A percentile compares a stretch with the other conserved stretches of the same genome.
These are phyloP conservation scores for Mythimna vitellina DNA, from an alignment of 2,888 invertebrate genomes.

Conservation along the genomic window DNA sequence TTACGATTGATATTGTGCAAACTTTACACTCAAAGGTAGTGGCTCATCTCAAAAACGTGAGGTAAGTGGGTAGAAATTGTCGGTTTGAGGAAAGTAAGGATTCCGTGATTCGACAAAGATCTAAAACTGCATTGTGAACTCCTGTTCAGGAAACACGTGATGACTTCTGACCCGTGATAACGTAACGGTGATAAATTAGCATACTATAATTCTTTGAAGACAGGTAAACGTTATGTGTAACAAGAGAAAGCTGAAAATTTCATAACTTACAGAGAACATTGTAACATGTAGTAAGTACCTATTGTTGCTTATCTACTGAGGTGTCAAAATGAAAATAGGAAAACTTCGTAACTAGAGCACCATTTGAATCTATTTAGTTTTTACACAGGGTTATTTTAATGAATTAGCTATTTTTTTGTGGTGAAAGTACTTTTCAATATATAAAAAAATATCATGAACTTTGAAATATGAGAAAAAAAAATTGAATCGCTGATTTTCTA, in stretches of 20 bases:
- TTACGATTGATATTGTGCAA: constrained; percentile 70
- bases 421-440: neutral
- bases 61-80: constrained; percentile 66
- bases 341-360: too few species aligned
- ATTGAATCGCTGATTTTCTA: neutral
- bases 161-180: constrained; percentile 70
- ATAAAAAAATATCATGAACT: neutral
- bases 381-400: too few species aligned
- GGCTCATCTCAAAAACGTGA: constrained; percentile 68
- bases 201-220: constrained; percentile 59
- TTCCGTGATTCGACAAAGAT: constrained; percentile 78
- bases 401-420: neutral
- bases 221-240: constrained; percentile 30
- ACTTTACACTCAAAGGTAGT: constrained; percentile 56
- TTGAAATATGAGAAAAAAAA: neutral
- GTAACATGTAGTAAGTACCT: neutral
- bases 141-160: constrained; percentile 67
- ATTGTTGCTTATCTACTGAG: neutral
- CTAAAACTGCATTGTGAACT: constrained; percentile 65
- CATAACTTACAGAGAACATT: constrained; percentile 9
- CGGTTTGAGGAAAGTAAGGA: constrained; percentile 72
- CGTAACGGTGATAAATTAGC: constrained; percentile 64
- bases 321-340: neutral
- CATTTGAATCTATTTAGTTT: neutral
- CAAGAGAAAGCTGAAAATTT: constrained; percentile 45